phyloP scores from a whole-genome alignment of 2,113 vertebrate genomes.

The Protobothrops flavoviridis region DNA sequence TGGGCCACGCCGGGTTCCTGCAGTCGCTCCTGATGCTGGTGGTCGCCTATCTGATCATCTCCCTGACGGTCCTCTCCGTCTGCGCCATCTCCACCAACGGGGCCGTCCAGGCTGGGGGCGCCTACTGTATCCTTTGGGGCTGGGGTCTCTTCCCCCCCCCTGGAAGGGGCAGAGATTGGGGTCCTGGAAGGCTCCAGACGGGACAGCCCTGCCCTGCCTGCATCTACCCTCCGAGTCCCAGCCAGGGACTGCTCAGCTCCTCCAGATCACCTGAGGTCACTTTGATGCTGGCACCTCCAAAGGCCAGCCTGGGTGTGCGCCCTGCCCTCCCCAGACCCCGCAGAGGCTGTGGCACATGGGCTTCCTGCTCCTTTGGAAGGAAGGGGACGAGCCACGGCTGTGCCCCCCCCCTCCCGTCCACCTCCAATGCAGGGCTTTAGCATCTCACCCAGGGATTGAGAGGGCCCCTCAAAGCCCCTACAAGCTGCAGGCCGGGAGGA shows the following conservation, averaged over 20 bases:
- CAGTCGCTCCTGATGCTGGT: constrained; percentile 83
- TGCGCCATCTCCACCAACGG: constrained; percentile 93
- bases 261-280: too few relatives aligned
- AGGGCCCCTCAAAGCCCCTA: too few relatives aligned
- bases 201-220: too few relatives aligned
- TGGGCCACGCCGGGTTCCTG: constrained; percentile 86
- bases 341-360: not conserved
- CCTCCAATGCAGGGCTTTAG: too few relatives aligned
- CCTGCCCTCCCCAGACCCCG: too few relatives aligned
- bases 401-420: too few relatives aligned
- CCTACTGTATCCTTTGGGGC: constrained; percentile 86
- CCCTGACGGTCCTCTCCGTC: constrained; percentile 87
- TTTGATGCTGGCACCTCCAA: too few relatives aligned
- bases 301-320: too few relatives aligned
- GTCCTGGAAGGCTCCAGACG: not conserved
- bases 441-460: too few relatives aligned
- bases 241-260: too few relatives aligned
- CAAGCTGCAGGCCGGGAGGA: not conserved
- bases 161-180: not conserved
- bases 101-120: constrained; percentile 85
- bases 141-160: accelerated
- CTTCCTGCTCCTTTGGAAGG: not conserved
- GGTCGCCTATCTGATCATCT: constrained; percentile 87
- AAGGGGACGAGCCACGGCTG: too few relatives aligned
- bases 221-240: not conserved